phyloP scores from a whole-genome alignment of 1,140 invertebrate species.

The Diabrotica undecimpunctata region DNA sequence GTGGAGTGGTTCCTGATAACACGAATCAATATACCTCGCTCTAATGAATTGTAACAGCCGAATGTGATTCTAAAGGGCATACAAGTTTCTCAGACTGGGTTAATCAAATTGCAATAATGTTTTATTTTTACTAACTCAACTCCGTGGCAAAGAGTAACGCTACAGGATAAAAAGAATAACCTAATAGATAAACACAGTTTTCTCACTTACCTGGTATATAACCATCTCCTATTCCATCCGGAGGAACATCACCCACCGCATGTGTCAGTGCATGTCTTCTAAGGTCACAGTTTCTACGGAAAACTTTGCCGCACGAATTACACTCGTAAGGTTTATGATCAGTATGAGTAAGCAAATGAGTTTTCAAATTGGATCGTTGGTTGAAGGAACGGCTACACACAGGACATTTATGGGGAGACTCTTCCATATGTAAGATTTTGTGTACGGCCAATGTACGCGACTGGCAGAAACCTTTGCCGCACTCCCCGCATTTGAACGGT shows the following conservation, averaged over 20 bases:
- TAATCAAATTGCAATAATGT: too few species aligned
- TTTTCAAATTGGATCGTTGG: conserved; percentile 88
- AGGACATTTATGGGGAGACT: conserved; percentile 88
- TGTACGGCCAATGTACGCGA: conserved; percentile 90
- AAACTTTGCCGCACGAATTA: conserved; percentile 83
- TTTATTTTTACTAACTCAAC: too few species aligned
- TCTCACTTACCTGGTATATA: conserved; percentile 54
- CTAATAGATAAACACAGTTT: not conserved
- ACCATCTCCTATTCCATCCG: conserved; percentile 63
- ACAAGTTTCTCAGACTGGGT: too few species aligned
- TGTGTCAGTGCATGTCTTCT: conserved; percentile 80
- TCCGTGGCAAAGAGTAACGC: too few species aligned
- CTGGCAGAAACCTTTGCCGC: conserved; percentile 95
- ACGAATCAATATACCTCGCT: too few species aligned
- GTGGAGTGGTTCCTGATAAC: too few species aligned
- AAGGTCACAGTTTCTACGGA: conserved; percentile 80
- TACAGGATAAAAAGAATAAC: too few species aligned
- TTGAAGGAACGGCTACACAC: conserved; percentile 86
- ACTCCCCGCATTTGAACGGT: conserved; percentile 93
- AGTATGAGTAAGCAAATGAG: conserved; percentile 90
- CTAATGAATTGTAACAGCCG: too few species aligned
- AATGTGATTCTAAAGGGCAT: too few species aligned
- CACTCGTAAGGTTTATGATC: conserved; percentile 94
- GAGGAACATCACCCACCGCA: conserved; percentile 75
- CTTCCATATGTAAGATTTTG: conserved; percentile 88